Percentiles rank a stretch among this genome's conserved stretches.
phyloP scores from a whole-genome alignment of 2,113 vertebrate species.

The Steatornis caripensis region DNA sequence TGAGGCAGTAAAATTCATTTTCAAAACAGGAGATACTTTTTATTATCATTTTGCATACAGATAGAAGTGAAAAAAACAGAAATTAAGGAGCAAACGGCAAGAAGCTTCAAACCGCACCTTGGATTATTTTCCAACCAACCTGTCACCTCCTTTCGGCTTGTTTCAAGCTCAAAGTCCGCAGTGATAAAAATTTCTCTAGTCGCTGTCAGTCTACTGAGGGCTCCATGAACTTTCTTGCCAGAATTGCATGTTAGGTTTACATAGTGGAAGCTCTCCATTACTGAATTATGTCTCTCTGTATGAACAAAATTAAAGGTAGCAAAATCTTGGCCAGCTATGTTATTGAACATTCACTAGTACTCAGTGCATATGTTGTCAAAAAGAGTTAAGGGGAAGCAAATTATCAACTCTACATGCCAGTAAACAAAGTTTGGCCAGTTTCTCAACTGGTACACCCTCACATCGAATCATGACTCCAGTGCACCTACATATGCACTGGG shows the following conservation, averaged over 20 bases:
- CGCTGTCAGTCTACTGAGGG: slow-evolving; percentile 76
- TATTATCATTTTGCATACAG: slow-evolving; percentile 35
- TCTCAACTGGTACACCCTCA: not conserved
- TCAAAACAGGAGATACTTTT: slow-evolving; percentile 98
- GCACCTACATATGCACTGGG: not conserved
- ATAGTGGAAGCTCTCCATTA: slow-evolving; percentile 91
- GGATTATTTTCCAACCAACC: slow-evolving; percentile 87
- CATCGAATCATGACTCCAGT: not conserved
- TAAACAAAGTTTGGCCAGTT: not conserved
- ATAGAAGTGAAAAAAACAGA: slow-evolving; percentile 55
- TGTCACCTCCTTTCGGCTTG: slow-evolving; percentile 96
- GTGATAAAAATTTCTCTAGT: slow-evolving; percentile 86
- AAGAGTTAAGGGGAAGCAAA: not conserved
- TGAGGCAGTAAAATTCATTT: slow-evolving; percentile 29
- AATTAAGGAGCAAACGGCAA: slow-evolving; percentile 27
- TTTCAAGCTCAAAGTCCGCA: slow-evolving; percentile 92
- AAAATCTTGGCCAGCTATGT: slow-evolving; percentile 60
- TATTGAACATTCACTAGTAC: not conserved
- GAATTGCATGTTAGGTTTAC: slow-evolving; percentile 90
- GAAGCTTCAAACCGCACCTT: slow-evolving; percentile 54
- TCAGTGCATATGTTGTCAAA: not conserved
- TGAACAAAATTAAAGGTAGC: slow-evolving; percentile 75
- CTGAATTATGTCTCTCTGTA: slow-evolving; percentile 84
- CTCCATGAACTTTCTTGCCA: slow-evolving; percentile 75
- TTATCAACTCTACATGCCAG: slow-evolving; percentile 7